Percentiles rank a stretch among this genome's conserved stretches.
These are phyloP conservation scores for Cichlasoma orientale DNA, from an alignment of 2,797 vertebrate genomes.

Conservation along the genomic window DNA sequence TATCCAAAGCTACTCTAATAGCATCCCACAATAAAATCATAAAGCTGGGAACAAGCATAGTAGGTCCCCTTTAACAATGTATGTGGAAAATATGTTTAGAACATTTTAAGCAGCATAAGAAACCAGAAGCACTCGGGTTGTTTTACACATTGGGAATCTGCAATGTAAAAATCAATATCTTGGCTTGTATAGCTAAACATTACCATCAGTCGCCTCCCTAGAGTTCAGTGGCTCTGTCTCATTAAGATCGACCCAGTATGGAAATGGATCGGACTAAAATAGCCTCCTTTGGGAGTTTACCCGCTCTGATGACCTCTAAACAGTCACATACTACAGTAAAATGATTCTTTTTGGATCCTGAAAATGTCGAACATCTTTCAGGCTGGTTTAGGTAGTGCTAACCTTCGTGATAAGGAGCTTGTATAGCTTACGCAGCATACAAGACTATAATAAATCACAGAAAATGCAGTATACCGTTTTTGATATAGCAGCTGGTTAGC, in stretches of 20 bases:
- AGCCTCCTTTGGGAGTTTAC: slow-evolving; percentile 23
- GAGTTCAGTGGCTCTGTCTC: slow-evolving; percentile 4
- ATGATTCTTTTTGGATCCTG: background rate
- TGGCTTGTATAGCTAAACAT: background rate
- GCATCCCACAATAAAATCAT: background rate
- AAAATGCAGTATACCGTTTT: background rate
- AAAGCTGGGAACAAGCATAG: background rate
- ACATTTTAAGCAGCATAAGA: background rate
- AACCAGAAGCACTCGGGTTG: background rate
- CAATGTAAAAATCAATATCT: slow-evolving; percentile 16
- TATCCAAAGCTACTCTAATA: background rate
- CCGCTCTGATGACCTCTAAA: slow-evolving; percentile 24
- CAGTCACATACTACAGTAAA: background rate
- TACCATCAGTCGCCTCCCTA: background rate
- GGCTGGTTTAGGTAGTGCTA: too few species aligned
- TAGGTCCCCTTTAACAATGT: background rate
- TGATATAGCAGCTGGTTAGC: background rate
- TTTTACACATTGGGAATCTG: slow-evolving; percentile 1
- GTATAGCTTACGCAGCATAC: too few species aligned
- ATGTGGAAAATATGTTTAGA: background rate
- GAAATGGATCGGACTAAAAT: slow-evolving; percentile 54
- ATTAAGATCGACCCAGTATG: slow-evolving; percentile 59
- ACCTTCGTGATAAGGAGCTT: too few species aligned
- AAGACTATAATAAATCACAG: background rate
- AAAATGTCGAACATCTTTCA: background rate